Conservation (phyloP, 2,797 vertebrate species). For the Rhynchotus rufescens region DNA sequence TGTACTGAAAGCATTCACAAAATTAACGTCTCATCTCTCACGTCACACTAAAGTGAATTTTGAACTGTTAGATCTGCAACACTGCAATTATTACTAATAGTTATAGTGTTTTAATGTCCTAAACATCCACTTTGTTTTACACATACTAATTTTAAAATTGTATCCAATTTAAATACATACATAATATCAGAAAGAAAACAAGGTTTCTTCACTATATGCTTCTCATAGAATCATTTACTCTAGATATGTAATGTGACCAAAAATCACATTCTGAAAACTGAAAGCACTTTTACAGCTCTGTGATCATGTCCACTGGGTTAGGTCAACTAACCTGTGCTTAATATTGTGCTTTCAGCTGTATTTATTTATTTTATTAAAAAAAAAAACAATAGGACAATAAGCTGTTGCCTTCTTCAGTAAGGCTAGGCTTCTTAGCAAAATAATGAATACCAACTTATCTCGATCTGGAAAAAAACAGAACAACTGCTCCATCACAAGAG, state of each 20-base stretch:
- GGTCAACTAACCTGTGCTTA: not conserved
- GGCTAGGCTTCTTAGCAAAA: not conserved
- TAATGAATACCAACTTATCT: not conserved
- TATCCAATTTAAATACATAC: slow-evolving; percentile 38
- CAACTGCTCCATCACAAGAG: not conserved
- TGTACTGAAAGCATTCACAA: not conserved
- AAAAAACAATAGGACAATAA: not conserved
- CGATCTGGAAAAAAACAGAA: not conserved
- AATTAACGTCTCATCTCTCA: not conserved
- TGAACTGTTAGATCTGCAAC: not conserved
- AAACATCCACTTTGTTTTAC: slow-evolving; percentile 18
- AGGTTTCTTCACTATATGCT: slow-evolving; percentile 2
- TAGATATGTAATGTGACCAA: slow-evolving; percentile 24
- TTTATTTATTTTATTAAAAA: no score
- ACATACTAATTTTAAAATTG: slow-evolving; percentile 28
- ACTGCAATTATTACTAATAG: slow-evolving; percentile 6
- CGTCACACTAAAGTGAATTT: not conserved
- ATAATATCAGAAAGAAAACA: slow-evolving; percentile 49
- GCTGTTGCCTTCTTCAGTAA: not conserved
- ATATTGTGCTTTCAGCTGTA: not conserved
- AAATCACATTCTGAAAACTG: slow-evolving; percentile 4
- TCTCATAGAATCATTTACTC: slow-evolving; percentile 29
- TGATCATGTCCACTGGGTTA: not conserved
- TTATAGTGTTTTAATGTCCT: not conserved
- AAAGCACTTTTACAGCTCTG: not conserved